Evolutionary conservation across 2,113 vertebrate species (phyloP), one percentile per base, ranked within the genome.

Genomic region (Prunella fulvescens): DNA sequence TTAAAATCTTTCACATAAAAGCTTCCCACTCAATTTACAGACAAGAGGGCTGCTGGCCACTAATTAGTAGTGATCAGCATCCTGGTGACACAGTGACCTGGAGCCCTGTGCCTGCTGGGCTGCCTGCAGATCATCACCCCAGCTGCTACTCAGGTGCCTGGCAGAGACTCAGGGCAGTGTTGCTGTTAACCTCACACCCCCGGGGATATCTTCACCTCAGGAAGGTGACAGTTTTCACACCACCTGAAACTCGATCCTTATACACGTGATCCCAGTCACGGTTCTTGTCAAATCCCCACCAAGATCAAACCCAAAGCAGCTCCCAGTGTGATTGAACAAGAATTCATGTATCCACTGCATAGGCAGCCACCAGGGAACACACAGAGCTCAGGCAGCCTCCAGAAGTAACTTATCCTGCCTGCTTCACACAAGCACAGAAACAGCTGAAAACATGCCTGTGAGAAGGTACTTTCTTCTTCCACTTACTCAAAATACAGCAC

Each of bases 291-390:
- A 92, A 69, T 11, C 54, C 71, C 65, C 1, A 0, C 33, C n/a
- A 31, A 11, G 31, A 64, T 11, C 20, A 67, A 72, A 90, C 18
- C 22, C 35, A 65, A 77, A 88, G 51, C 64, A 39, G 33, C 19
- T 61, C 37, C 40, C 51, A 2, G 6, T 10, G 35, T 3, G 7
- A 26, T 40, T 22, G 5, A 0, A 58, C 76, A 11, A 20, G n/a
- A 86, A 86, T n/a, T 66, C 45, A 51, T 0, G 0, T 1, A 1
- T 47, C 26, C 3, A 0, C 70, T 48, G 2, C 2, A 37, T 3
- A 60, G 37, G 23, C 33, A 73, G 71, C 39, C 44, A 31, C 19
- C 60, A 53, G n/a, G 39, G 35, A 81, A 47, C 33, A 61, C 4
- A 29, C 12, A 23, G 20, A 54, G 60, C 19, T 50, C 19, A 3